Percentiles rank a stretch among this genome's conserved stretches.
Conservation (phyloP, 2,888 invertebrate genomes). For the Malthinus flaveolus region DNA sequence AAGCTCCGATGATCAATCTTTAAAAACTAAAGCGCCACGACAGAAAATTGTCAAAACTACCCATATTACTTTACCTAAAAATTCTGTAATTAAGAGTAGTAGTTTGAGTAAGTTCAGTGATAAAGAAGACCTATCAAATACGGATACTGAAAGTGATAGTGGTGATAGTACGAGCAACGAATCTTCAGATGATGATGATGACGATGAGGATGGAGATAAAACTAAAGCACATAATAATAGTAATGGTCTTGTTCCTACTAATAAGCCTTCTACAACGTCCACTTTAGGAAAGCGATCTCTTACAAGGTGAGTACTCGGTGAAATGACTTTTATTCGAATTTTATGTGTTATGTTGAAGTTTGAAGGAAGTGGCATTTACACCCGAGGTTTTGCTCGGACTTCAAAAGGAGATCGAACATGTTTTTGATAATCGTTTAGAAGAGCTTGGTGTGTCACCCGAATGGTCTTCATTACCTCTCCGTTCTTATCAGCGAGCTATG, state of each 20-base stretch:
- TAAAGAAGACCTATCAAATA: not conserved
- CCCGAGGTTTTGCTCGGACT: constrained; percentile 30
- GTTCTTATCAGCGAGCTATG: constrained; percentile 61
- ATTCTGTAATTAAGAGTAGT: not conserved
- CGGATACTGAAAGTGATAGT: not conserved
- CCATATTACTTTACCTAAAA: not conserved
- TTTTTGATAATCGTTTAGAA: constrained; percentile 59
- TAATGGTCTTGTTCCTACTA: not conserved
- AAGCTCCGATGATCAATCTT: not conserved
- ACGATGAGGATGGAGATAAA: constrained; percentile 6
- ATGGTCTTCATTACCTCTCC: constrained; percentile 61
- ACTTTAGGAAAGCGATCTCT: constrained; percentile 36
- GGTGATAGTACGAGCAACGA: constrained; percentile 10
- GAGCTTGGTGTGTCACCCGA: constrained; percentile 67
- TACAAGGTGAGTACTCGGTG: constrained; percentile 35
- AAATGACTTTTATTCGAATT: not conserved
- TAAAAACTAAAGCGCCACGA: not conserved
- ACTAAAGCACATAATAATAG: not conserved
- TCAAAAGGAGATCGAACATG: constrained; percentile 36
- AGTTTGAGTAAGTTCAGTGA: not conserved
- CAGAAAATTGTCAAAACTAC: not conserved
- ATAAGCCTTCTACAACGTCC: constrained; percentile 29
- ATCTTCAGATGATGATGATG: constrained; percentile 12
- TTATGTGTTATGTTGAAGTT: constrained; percentile 26
- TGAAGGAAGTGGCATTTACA: constrained; percentile 33